A percentile compares a stretch with the other conserved stretches of the same genome.
Evolutionary conservation across 2,888 invertebrate genomes (phyloP).

Genomic region (Eupithecia tripunctaria): DNA sequence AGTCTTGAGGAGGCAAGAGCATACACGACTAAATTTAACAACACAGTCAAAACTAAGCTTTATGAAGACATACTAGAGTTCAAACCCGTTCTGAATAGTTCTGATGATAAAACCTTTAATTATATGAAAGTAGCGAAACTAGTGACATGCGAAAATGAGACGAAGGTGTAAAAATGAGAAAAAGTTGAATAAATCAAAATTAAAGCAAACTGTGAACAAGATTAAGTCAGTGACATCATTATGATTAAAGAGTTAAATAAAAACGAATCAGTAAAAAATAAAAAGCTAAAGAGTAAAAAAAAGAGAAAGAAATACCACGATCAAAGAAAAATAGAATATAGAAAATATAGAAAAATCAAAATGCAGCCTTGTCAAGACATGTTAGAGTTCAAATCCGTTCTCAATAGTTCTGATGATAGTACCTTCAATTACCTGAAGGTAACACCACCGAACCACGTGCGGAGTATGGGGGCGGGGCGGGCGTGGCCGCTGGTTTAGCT

Average conservation of each 20-base stretch:
- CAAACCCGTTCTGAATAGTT: constrained; percentile 30
- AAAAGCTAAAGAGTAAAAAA: too few species aligned
- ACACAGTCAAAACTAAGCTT: background rate
- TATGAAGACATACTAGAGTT: background rate
- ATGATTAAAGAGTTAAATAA: too few species aligned
- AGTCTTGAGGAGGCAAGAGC: too few species aligned
- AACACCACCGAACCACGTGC: constrained; percentile 68
- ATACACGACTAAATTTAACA: too few species aligned
- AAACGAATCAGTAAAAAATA: too few species aligned
- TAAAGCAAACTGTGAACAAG: too few species aligned
- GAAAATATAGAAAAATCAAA: background rate
- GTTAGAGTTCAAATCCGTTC: constrained; percentile 19
- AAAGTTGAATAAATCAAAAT: too few species aligned
- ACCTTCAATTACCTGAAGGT: constrained; percentile 70
- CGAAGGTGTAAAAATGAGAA: too few species aligned
- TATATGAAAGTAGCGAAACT: constrained; percentile 41
- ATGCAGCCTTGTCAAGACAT: background rate
- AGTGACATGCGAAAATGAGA: too few species aligned
- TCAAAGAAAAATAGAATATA: too few species aligned
- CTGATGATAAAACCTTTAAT: constrained; percentile 49
- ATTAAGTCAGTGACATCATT: too few species aligned
- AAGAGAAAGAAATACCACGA: too few species aligned
- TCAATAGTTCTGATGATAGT: constrained; percentile 33
- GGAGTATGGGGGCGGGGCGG: constrained; percentile 91
- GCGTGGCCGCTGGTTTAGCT: constrained; percentile 90